Percentiles rank a stretch among this genome's conserved stretches.
Evolutionary conservation across 2,113 vertebrate species (phyloP).

Genomic region (Grammomys dolichurus): DNA sequence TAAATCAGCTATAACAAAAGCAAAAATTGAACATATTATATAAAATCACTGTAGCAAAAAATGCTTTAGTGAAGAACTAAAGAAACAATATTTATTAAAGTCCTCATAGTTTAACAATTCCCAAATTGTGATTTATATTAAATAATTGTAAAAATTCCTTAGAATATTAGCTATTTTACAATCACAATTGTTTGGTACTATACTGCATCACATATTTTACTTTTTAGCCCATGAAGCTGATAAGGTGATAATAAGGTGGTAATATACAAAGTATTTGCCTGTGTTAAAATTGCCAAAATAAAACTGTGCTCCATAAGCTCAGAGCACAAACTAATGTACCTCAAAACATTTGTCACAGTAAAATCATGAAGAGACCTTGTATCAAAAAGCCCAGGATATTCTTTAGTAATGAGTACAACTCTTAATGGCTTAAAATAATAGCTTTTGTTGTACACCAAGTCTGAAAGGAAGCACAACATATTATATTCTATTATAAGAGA

Average conservation of each 20-base stretch:
- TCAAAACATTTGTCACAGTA: background rate
- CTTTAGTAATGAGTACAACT: background rate
- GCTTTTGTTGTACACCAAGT: background rate
- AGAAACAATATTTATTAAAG: background rate
- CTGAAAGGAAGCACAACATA: background rate
- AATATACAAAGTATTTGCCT: background rate
- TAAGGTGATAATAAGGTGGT: background rate
- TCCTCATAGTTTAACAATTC: background rate
- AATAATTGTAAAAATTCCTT: background rate
- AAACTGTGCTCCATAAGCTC: background rate
- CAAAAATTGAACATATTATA: background rate
- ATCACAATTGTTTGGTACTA: background rate
- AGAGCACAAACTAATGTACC: background rate
- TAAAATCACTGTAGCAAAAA: background rate
- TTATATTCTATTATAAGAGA: background rate
- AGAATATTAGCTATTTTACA: background rate
- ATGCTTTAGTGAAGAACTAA: background rate
- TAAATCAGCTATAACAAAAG: slow-evolving; percentile 27
- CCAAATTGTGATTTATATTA: background rate
- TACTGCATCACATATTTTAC: background rate
- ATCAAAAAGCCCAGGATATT: background rate
- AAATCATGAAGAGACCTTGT: background rate
- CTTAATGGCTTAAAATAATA: slow-evolving; percentile 18
- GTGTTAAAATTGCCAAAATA: background rate
- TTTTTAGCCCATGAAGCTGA: background rate